Evolutionary conservation across 2,888 invertebrate genomes (phyloP).

Genomic region (Tetragonisca angustula): DNA sequence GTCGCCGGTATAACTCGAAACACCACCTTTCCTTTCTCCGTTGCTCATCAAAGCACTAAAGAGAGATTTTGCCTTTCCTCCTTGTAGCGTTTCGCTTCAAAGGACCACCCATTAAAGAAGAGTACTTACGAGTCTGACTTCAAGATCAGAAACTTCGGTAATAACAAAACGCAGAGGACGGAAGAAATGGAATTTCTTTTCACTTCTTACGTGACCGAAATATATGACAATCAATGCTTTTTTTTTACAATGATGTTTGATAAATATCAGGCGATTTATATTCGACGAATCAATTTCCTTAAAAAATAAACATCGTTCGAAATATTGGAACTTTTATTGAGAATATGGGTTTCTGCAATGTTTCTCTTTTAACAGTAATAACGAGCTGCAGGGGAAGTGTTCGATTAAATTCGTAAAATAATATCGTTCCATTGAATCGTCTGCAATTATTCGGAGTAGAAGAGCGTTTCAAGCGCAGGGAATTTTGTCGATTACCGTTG

Average conservation of each 20-base stretch:
- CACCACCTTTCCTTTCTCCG: constrained; percentile 54
- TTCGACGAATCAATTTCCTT: not conserved
- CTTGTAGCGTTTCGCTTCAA: constrained; percentile 62
- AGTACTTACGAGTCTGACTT: constrained; percentile 41
- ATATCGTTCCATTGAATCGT: constrained; percentile 16
- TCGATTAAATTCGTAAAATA: constrained; percentile 8
- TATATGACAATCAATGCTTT: not conserved
- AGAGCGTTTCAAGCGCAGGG: constrained; percentile 27
- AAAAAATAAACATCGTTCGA: not conserved
- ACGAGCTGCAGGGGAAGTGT: not conserved
- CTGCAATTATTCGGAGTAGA: constrained; percentile 19
- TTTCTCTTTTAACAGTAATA: not conserved
- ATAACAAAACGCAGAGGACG: not conserved
- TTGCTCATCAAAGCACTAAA: constrained; percentile 15
- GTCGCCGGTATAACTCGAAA: constrained; percentile 57
- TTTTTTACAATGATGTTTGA: not conserved
- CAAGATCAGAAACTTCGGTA: not conserved
- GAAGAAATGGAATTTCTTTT: not conserved
- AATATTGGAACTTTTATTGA: not conserved
- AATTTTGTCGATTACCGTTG: constrained; percentile 57
- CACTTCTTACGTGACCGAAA: not conserved
- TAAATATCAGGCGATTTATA: not conserved
- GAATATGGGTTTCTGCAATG: too few species aligned
- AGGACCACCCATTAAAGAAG: constrained; percentile 63
- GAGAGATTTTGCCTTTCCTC: constrained; percentile 48